Conservation (phyloP, 1,140 invertebrate species). For the roundworm (Caenorhabditis elegans) region DNA sequence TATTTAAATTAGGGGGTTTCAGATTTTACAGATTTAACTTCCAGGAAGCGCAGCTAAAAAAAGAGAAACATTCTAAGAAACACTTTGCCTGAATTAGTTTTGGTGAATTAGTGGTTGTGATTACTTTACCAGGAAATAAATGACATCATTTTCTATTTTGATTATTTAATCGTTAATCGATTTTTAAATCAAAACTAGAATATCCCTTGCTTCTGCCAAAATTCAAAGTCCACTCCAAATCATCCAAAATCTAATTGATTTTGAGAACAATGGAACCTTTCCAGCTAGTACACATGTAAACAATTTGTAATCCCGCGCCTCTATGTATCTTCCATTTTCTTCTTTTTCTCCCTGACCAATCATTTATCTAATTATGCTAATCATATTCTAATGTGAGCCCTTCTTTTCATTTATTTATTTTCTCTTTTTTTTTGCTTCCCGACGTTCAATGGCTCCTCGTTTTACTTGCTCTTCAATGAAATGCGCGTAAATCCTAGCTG, state of each 20-base stretch:
- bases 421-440: neutral
- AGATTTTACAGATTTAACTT: neutral
- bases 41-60: neutral
- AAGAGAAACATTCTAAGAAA: neutral
- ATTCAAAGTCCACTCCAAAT: neutral
- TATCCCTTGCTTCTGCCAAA: too few relatives aligned
- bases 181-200: too few relatives aligned
- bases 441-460: neutral
- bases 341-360: neutral
- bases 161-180: neutral
- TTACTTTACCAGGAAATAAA: neutral
- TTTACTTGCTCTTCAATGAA: neutral
- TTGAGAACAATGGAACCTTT: too few relatives aligned
- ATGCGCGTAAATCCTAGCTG: neutral
- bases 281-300: neutral
- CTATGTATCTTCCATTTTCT: neutral
- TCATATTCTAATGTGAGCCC: neutral
- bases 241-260: neutral
- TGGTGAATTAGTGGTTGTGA: constrained; percentile 13
- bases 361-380: constrained; percentile 14
- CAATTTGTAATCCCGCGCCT: neutral
- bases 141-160: neutral
- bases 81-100: constrained; percentile 6
- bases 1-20: neutral
- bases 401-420: neutral